Conservation (phyloP, 2,888 invertebrate species). For the Rhagium mordax region DNA sequence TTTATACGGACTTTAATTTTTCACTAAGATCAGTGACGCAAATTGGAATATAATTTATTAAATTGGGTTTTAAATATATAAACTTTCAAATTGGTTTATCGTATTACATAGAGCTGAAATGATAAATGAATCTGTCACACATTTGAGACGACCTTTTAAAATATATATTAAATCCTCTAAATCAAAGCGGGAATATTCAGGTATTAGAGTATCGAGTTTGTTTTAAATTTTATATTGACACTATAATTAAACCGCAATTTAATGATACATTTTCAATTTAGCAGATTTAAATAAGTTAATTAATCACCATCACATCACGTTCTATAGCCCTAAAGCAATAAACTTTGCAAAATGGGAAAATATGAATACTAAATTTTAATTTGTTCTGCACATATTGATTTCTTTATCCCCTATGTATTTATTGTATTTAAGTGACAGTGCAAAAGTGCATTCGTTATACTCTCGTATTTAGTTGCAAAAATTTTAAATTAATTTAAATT, state of each 20-base stretch:
- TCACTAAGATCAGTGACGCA: too few relatives aligned
- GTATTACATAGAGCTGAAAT: background rate
- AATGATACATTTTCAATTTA: conserved; percentile 20
- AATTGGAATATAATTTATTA: too few relatives aligned
- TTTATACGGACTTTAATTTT: too few relatives aligned
- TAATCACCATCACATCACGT: conserved; percentile 2
- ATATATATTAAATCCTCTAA: background rate
- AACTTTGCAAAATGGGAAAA: conserved; percentile 4
- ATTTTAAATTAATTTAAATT: too few relatives aligned
- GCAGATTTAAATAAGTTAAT: conserved; percentile 16
- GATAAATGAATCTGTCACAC: too few relatives aligned
- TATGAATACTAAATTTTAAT: conserved; percentile 2
- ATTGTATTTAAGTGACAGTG: background rate
- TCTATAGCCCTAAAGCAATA: conserved; percentile 8
- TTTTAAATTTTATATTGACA: conserved; percentile 1
- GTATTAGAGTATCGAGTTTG: background rate
- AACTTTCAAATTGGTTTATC: background rate
- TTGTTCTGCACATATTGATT: conserved; percentile 3
- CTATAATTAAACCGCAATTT: background rate
- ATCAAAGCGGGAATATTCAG: conserved; percentile 5
- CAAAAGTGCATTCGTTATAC: background rate
- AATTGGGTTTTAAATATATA: too few relatives aligned
- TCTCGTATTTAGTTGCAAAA: too few relatives aligned
- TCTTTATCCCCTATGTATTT: background rate
- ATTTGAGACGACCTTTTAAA: background rate